Evolutionary conservation across 2,888 invertebrate species (phyloP).

Genomic region (Conops quadrifasciatus): DNA sequence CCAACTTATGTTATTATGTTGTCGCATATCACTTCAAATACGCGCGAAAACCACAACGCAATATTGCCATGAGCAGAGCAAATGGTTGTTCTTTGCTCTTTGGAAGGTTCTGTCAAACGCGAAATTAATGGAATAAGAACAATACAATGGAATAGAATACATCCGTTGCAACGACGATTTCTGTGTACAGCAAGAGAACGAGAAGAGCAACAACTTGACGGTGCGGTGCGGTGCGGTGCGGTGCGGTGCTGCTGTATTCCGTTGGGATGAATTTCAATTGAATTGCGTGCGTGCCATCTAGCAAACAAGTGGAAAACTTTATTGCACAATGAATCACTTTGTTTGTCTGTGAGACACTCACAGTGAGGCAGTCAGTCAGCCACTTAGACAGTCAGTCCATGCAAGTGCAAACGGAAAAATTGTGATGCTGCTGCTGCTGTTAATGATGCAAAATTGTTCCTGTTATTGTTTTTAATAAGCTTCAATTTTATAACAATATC

Average conservation of each 20-base stretch:
- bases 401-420: not conserved
- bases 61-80: not conserved
- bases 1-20: too few relatives aligned
- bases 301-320: not conserved
- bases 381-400: not conserved
- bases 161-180: too few relatives aligned
- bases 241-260: not conserved
- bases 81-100: not conserved
- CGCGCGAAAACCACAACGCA: not conserved
- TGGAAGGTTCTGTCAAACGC: not conserved
- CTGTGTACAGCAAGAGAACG: too few relatives aligned
- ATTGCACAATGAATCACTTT: not conserved
- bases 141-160: too few relatives aligned
- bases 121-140: not conserved
- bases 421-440: not conserved
- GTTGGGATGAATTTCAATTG: not conserved
- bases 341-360: not conserved
- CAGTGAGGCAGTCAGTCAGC: not conserved
- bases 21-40: too few relatives aligned
- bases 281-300: constrained; percentile 8
- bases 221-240: not conserved
- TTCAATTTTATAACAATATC: not conserved
- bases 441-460: not conserved
- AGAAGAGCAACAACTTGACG: too few relatives aligned
- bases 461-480: not conserved